Conservation (phyloP, 2,113 vertebrate species). For the Menura novaehollandiae region DNA sequence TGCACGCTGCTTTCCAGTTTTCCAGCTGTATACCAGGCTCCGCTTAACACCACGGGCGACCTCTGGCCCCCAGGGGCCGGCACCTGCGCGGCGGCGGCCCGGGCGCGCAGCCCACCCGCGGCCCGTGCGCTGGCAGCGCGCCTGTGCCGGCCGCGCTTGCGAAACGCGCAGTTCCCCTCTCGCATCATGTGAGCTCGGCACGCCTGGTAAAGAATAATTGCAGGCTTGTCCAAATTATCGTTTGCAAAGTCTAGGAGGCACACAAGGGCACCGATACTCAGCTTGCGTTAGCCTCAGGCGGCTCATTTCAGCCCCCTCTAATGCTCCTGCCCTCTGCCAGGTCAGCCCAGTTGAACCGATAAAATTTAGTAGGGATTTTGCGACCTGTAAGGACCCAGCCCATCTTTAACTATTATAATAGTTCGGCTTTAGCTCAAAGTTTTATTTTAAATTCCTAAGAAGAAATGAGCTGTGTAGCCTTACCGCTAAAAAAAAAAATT, state of each 20-base stretch:
- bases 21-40: not conserved
- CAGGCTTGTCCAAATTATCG: not conserved
- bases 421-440: not conserved
- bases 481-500: not conserved
- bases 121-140: not conserved
- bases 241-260: not conserved
- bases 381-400: not conserved
- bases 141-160: not conserved
- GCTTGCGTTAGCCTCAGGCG: not conserved
- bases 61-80: not conserved
- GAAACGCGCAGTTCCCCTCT: not conserved
- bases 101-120: not conserved
- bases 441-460: not conserved
- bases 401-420: not conserved
- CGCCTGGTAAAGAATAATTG: not conserved
- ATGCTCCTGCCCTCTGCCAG: not conserved
- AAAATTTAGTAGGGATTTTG: not conserved
- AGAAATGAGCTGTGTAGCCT: not conserved
- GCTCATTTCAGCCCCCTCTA: not conserved
- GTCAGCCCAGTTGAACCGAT: not conserved
- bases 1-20: not conserved
- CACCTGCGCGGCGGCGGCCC: not conserved
- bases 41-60: not conserved
- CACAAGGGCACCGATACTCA: not conserved
- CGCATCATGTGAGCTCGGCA: not conserved